Conservation (phyloP, 2,888 invertebrate species). For the Apodemia duryi region DNA sequence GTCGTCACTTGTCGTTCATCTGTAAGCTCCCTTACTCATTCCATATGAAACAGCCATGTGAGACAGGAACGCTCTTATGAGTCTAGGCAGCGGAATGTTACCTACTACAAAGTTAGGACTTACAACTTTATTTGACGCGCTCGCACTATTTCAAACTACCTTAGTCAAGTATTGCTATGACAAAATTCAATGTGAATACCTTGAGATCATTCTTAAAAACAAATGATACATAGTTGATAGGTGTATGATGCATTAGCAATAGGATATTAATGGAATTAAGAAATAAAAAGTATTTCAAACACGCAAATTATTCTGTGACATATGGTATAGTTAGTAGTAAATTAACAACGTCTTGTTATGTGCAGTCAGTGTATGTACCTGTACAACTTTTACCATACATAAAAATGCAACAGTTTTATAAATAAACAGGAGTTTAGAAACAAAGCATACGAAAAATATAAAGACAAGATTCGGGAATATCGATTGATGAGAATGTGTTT, state of each 20-base stretch:
- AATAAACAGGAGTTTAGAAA: background rate
- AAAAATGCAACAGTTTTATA: background rate
- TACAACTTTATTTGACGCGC: background rate
- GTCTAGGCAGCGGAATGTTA: constrained; percentile 68
- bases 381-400: background rate
- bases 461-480: background rate
- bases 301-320: no score
- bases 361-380: background rate
- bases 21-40: constrained; percentile 7
- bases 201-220: constrained; percentile 7
- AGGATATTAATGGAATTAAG: background rate
- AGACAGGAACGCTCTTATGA: constrained; percentile 31
- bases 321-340: background rate
- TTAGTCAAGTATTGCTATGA: constrained; percentile 1
- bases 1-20: background rate
- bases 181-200: background rate
- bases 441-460: background rate
- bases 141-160: constrained; percentile 1
- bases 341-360: background rate
- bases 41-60: constrained; percentile 18
- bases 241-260: background rate
- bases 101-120: constrained; percentile 45
- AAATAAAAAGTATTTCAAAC: background rate
- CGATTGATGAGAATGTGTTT: background rate
- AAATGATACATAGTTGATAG: background rate